Evolutionary conservation across 2,888 invertebrate genomes (phyloP), one percentile per base, ranked within the genome.

Genomic region (Pogonocherus hispidulus): DNA sequence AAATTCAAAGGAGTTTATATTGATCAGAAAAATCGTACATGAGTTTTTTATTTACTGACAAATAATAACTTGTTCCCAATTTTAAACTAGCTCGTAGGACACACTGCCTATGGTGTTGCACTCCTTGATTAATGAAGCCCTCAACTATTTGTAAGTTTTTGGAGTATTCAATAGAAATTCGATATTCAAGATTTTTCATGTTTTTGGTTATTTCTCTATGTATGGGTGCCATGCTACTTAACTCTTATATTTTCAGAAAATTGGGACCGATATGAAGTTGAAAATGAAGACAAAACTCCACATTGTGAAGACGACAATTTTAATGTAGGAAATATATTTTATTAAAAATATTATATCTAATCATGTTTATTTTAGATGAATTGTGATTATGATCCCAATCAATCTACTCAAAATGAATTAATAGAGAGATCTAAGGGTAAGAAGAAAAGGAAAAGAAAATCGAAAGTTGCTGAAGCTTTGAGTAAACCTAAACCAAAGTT

Each of bases 231-330:
- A n/a, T n/a, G n/a, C n/a, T n/a, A n/a, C n/a, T n/a, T n/a, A n/a
- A n/a, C n/a, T n/a, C n/a, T n/a, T n/a, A n/a, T n/a, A 27, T 67
- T 79, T 86, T 76, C 86, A 87, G 91, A 91, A 79, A 90, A 91
- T 62, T 93, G 93, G 91, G 92, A 93, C 66, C 86, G 88, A 6
- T 93, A 90, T 85, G 82, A 77, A 23, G 76, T 77, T 9, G 67
- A 49, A 19, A 71, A 72, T 32, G 68, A 63, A 54, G 66, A 72
- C 18, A 59, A 86, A 16, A 89, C 79, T 16, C 87, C 87, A 0
- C 91, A 94, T 80, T 93, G 93, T 80, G 94, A 94, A 83, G 95
- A 96, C 86, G 91, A 92, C 3, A 88, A 93, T 79, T 96, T 96
- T 79, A 93, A 91, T 74, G 81, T 80, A 77, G 75, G 72, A 41